Evolutionary conservation across 1,140 invertebrate genomes (phyloP).

Genomic region (Laodelphax striatellus): DNA sequence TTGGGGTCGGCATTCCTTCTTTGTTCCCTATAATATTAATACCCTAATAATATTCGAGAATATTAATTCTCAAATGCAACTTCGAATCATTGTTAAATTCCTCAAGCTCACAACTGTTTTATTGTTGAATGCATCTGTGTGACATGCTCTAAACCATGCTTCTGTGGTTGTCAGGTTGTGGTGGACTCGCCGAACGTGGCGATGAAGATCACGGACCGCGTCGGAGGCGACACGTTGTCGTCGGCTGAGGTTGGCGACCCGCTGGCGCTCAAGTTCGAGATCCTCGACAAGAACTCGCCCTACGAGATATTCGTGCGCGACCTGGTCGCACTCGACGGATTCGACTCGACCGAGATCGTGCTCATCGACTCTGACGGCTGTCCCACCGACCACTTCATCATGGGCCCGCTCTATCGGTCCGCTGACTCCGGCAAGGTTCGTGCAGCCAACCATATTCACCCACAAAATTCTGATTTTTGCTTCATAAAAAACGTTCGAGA

Average conservation of each 20-base stretch:
- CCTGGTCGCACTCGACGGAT: constrained; percentile 86
- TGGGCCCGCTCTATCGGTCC: constrained; percentile 80
- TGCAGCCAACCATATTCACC: background rate
- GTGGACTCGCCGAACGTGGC: constrained; percentile 88
- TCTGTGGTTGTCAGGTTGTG: no score
- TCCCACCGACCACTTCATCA: constrained; percentile 84
- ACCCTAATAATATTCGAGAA: no score
- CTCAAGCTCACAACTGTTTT: no score
- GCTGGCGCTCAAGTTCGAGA: constrained; percentile 80
- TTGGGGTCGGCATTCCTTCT: no score
- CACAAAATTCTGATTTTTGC: background rate
- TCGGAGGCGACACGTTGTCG: constrained; percentile 64
- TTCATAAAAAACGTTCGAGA: background rate
- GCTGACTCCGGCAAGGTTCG: constrained; percentile 45
- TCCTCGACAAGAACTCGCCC: constrained; percentile 79
- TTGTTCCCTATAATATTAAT: no score
- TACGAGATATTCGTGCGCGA: constrained; percentile 92
- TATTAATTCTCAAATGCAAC: no score
- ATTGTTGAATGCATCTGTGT: no score
- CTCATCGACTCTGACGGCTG: constrained; percentile 86
- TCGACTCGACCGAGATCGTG: constrained; percentile 82
- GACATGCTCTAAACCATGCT: no score
- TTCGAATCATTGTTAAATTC: no score
- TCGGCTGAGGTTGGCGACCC: constrained; percentile 82
- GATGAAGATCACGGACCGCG: constrained; percentile 85